Evolutionary conservation across 2,888 invertebrate species (phyloP).

Genomic region (Nemoura dubitans): DNA sequence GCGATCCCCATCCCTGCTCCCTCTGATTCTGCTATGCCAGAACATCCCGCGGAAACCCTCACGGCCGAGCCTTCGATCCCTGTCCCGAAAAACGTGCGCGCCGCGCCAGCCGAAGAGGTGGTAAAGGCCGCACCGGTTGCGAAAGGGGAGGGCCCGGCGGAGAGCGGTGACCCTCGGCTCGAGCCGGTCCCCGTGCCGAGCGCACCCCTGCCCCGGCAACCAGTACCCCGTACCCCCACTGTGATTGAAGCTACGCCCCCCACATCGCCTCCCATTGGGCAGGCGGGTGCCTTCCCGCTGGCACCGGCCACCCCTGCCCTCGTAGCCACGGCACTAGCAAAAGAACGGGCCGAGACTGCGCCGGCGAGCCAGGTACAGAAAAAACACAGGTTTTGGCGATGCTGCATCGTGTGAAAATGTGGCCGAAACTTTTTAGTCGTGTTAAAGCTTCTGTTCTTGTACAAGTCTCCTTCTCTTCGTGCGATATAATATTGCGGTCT

Average conservation of each 20-base stretch:
- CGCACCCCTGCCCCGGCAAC: neutral
- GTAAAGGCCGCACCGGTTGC: too few species aligned
- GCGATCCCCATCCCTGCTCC: too few species aligned
- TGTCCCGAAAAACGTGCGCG: too few species aligned
- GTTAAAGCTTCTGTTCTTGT: neutral
- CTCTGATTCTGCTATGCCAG: too few species aligned
- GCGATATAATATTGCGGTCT: neutral
- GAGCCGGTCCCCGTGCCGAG: neutral
- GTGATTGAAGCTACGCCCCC: conserved; percentile 56
- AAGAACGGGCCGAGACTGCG: neutral
- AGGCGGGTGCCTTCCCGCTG: conserved; percentile 32
- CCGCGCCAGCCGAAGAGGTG: too few species aligned
- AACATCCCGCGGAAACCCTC: too few species aligned
- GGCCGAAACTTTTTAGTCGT: neutral
- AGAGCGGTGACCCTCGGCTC: too few species aligned
- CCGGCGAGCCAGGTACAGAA: conserved; percentile 25
- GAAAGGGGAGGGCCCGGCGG: too few species aligned
- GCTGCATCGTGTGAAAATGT: conserved; percentile 26
- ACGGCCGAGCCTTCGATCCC: too few species aligned
- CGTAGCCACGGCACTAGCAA: conserved; percentile 2
- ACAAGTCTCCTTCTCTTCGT: neutral
- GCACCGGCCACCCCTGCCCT: conserved; percentile 41
- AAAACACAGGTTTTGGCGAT: conserved; percentile 27
- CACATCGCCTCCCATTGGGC: conserved; percentile 54
- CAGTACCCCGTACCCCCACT: conserved; percentile 53